Evolutionary conservation across 2,888 invertebrate genomes (phyloP), one percentile per base, ranked within the genome.

Genomic region (Idaea straminata): DNA sequence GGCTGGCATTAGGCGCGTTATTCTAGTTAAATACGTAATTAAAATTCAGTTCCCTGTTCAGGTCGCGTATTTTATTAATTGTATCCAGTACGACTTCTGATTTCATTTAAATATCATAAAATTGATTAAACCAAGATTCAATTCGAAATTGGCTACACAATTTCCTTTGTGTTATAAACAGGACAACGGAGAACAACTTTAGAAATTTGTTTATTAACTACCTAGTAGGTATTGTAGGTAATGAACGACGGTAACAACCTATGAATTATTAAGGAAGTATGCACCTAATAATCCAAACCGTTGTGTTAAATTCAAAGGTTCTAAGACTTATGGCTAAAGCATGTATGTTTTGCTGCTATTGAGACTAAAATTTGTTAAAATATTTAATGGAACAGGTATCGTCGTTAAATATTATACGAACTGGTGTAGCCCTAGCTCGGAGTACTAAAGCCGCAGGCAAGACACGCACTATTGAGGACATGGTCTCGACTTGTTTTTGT

Each of bases 381-480:
- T 25, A 25, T 3, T 25, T 25, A 25, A 25, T 25, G 25, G 25
- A 25, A 25, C 25, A 25, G 25, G 25, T 25, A 25, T 47, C 10
- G 13, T 47, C 47, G 1, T 2, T 38, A 38, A 47, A 47, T 10
- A 47, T 47, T 47, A 47, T 47, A 47, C 4, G 47, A 47, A 10
- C 47, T 47, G 77, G 59, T 25, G 25, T 77, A 86, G 69, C 88
- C 85, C 88, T 86, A 77, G 63, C 69, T 65, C 67, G 69, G 68
- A 70, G 72, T 70, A 74, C 74, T 74, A 72, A 74, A 76, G 77
- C 77, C 80, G 78, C 83, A 80, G 84, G 88, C 85, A 83, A 84
- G 90, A 87, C 89, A 91, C 89, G 92, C 91, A 90, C 91, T 88
- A 92, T 91, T 89, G 91, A 90, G 89, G 89, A 90, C 89, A 88